phyloP scores from a whole-genome alignment of 2,888 invertebrate species.

The Nasonovia ribisnigri region DNA sequence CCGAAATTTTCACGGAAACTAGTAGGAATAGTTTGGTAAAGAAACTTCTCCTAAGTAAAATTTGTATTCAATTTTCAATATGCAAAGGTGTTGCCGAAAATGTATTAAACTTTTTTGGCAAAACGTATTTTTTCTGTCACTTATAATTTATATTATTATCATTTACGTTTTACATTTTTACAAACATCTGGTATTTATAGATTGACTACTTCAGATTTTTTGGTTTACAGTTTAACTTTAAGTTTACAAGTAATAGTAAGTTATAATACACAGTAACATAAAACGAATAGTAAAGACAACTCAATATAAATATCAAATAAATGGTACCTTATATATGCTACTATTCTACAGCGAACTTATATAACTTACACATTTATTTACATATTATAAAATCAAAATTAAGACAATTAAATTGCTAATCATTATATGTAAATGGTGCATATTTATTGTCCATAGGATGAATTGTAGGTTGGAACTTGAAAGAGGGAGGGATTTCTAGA shows the following conservation, averaged over 20 bases:
- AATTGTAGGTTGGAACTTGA: not conserved
- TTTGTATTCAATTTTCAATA: conserved; percentile 4
- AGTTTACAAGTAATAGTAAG: not conserved
- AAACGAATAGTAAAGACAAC: not conserved
- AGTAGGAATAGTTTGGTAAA: not conserved
- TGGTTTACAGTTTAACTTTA: not conserved
- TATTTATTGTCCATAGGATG: not conserved
- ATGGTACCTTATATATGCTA: not conserved
- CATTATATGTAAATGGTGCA: not conserved
- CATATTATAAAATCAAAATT: not conserved
- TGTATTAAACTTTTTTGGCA: not conserved
- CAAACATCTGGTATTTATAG: not conserved
- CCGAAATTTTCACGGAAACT: not conserved
- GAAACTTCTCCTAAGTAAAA: not conserved
- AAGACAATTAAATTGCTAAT: not conserved
- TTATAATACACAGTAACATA: not conserved
- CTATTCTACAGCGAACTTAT: not conserved
- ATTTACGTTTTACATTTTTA: not conserved
- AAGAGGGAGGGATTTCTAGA: not conserved
- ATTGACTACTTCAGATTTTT: not conserved
- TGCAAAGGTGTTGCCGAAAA: not conserved
- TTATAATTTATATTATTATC: not conserved
- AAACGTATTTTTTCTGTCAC: not conserved
- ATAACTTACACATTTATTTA: not conserved
- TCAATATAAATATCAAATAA: not conserved